Conservation (phyloP, 2,797 vertebrate species). For the Melanotaenia nigrans region DNA sequence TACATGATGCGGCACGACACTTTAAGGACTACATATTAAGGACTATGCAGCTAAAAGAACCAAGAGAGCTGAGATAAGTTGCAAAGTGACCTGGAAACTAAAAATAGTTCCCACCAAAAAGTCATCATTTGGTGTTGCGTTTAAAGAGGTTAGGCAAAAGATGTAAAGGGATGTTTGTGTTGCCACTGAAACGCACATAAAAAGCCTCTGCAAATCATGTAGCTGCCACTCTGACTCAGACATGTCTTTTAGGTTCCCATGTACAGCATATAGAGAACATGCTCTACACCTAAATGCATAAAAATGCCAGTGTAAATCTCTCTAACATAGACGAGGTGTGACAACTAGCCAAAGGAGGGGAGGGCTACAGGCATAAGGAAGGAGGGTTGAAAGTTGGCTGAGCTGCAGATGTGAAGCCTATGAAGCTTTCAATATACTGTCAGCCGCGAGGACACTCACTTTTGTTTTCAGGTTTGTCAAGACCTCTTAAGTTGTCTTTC, state of each 20-base stretch:
- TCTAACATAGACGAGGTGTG: not conserved
- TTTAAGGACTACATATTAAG: conserved; percentile 69
- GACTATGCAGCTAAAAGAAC: conserved; percentile 58
- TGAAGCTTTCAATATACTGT: conserved; percentile 17
- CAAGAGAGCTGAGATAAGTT: conserved; percentile 57
- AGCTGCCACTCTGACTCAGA: conserved; percentile 24
- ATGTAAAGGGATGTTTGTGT: conserved; percentile 12
- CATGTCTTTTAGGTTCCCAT: not conserved
- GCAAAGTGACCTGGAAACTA: conserved; percentile 73
- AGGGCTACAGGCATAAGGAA: not conserved
- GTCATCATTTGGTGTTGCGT: conserved; percentile 40
- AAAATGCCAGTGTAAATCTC: conserved; percentile 14
- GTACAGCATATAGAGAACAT: not conserved
- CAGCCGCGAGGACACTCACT: conserved; percentile 24
- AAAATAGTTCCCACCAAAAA: conserved; percentile 60
- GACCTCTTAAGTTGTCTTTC: conserved; percentile 59
- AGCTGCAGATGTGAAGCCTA: not conserved
- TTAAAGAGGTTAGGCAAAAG: conserved; percentile 26
- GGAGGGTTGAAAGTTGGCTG: conserved; percentile 18
- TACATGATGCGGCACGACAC: conserved; percentile 67
- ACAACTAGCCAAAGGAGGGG: not conserved
- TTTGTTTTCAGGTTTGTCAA: conserved; percentile 41
- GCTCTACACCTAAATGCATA: conserved; percentile 15
- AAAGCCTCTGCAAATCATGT: conserved; percentile 21
- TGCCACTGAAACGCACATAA: conserved; percentile 9